Evolutionary conservation across 1,140 invertebrate genomes (phyloP).

Genomic region (Meteorus sp.): DNA sequence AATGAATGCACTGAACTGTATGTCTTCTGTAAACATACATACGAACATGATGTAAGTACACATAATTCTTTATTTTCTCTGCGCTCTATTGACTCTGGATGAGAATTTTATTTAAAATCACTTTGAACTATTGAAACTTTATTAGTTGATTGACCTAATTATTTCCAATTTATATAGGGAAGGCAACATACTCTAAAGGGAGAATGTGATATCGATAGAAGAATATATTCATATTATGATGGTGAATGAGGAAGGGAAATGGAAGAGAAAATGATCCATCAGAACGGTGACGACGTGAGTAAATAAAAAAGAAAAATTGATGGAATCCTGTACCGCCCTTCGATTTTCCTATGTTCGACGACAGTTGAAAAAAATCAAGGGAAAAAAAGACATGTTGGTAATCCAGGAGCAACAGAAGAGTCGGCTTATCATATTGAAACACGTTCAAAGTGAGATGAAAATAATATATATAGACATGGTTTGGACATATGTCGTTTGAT

Average conservation of each 20-base stretch:
- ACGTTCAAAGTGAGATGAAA: conserved; percentile 1
- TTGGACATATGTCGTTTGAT: neutral
- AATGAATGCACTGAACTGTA: too few species aligned
- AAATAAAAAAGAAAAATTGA: conserved; percentile 19
- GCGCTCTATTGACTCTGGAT: too few species aligned
- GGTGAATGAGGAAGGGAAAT: neutral
- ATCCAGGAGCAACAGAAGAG: conserved; percentile 20
- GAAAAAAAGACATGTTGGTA: neutral
- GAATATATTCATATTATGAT: too few species aligned
- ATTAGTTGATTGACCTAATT: too few species aligned
- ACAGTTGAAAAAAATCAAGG: conserved; percentile 6
- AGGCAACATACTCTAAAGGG: neutral
- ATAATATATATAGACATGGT: conserved; percentile 2
- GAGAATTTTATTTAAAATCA: too few species aligned
- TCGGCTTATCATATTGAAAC: conserved; percentile 27
- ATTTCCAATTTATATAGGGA: too few species aligned
- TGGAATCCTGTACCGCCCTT: conserved; percentile 6
- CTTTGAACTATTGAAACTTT: too few species aligned
- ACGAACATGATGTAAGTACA: too few species aligned
- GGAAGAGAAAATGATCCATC: conserved; percentile 14
- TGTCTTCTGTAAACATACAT: too few species aligned
- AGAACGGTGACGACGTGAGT: neutral
- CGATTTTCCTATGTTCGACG: neutral
- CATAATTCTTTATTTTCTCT: too few species aligned
- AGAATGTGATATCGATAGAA: neutral